Evolutionary conservation across 2,888 invertebrate genomes (phyloP), one percentile per base, ranked within the genome.

Genomic region (Isotomurus palustris): DNA sequence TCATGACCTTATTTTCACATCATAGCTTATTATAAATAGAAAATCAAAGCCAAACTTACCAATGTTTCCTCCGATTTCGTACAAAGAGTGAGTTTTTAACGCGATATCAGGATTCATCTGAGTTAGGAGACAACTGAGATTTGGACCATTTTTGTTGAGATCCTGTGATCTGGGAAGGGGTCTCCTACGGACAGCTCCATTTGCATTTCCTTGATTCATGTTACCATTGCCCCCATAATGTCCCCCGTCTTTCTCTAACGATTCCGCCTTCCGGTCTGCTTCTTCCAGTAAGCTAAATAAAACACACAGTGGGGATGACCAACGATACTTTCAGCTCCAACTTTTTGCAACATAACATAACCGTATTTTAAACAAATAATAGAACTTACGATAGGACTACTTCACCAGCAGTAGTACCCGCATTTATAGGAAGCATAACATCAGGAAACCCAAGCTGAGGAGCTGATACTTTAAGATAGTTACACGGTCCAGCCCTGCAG

Each of bases 21-120:
- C n/a, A n/a, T n/a, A n/a, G n/a, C n/a, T n/a, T n/a, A n/a, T n/a
- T n/a, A n/a, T n/a, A n/a, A n/a, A n/a, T n/a, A n/a, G n/a, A n/a
- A 6, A 19, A 40, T 40, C 6, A 40, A 40, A 40, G 6, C 22
- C 43, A 17, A 21, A 45, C 74, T 72, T 71, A 79, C 80, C 79
- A 56, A 80, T 79, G 72, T 80, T 81, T 40, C 80, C 80, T 40
- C 80, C 79, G 45, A 77, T 73, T 72, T 80, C 79, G 67, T 76
- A 79, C 36, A 81, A 71, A 52, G 75, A 74, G 68, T 77, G 76
- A 19, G 74, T 75, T 55, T 72, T 72, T 4, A 76, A 68, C 14
- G 75, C 74, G 58, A 73, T 72, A 41, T 75, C 74, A 2, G 73
- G 68, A 54, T 74, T 74, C 14, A 75, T 74, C 44, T 75, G 73